These are phyloP conservation scores for Hermodice carunculata DNA, from an alignment of 2,888 invertebrate genomes.

Conservation along the genomic window DNA sequence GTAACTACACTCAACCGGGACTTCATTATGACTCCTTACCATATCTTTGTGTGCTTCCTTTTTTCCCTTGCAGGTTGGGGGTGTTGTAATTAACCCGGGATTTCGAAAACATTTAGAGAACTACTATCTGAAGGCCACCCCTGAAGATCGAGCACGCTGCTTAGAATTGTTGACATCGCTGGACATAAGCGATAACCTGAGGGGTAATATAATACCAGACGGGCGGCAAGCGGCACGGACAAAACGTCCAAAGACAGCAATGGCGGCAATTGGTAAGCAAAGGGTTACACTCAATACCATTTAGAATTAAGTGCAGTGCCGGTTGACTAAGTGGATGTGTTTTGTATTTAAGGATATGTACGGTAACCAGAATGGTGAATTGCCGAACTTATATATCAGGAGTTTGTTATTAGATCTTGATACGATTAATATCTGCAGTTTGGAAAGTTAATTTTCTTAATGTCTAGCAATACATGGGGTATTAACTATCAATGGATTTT, in stretches of 20 bases:
- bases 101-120: constrained; percentile 54
- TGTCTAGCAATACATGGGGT: too few species aligned
- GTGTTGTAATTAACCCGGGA: constrained; percentile 51
- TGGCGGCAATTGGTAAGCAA: constrained; percentile 51
- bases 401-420: too few species aligned
- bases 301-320: neutral
- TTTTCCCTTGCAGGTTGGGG: constrained; percentile 52
- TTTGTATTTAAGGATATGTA: too few species aligned
- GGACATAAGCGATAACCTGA: constrained; percentile 32
- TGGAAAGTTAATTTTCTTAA: too few species aligned
- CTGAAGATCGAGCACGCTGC: constrained; percentile 56
- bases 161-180: constrained; percentile 57
- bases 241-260: constrained; percentile 51
- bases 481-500: too few species aligned
- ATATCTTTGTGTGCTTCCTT: too few species aligned
- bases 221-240: constrained; percentile 11
- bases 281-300: neutral
- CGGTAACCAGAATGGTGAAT: too few species aligned
- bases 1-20: too few species aligned
- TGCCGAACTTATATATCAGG: too few species aligned
- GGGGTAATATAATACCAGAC: too few species aligned
- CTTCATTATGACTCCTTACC: too few species aligned
- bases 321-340: neutral
- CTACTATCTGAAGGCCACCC: constrained; percentile 55
- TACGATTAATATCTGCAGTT: too few species aligned